Evolutionary conservation across 2,797 vertebrate genomes (phyloP), one percentile per base, ranked within the genome.

Genomic region (Pagetopsis macropterus): DNA sequence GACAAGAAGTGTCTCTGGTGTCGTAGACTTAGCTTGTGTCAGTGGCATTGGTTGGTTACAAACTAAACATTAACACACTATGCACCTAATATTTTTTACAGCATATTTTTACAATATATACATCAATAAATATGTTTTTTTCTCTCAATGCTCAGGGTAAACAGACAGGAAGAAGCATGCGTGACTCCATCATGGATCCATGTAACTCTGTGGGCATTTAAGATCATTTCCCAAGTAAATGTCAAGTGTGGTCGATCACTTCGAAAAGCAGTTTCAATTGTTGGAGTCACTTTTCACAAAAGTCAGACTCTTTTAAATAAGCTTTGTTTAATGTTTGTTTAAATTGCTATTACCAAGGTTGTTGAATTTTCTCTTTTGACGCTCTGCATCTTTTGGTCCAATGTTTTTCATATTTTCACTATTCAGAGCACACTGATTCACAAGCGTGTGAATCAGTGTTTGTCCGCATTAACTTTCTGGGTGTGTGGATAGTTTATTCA

Each of bases 91-190:
- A 68, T 14, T 60, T 51, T 40, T 48, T 44, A 89, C 74, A 89
- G 50, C 52, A 77, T 41, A 75, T 76, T n/a, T 83, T 14, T 79
- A 90, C 85, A 91, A 21, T 84, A 90, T 90, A 1, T 86, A 90
- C 89, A 92, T 69, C 8, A 91, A 92, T 92, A 91, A 91, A 92
- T 91, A 92, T 15, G 70, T 58, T 46, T 69, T 41, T 76, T 12
- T 75, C 4, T 41, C 50, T 84, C 69, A 63, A 76, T 75, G 65
- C 70, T 79, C 66, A 52, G 67, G 45, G 62, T 56, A 44, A 66
- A 40, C 66, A 62, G 64, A 64, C n/a, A 51, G 44, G 66, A 80
- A 58, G 65, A 70, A 58, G 37, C 9, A 10, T 7, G 33, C 52
- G 27, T n/a, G 48, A 44, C 45, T 73, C 56, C 46, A 59, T 45